Base-by-base conservation (phyloP, 2,797 vertebrate genomes). In the Amblyopsis hoosieri region DNA sequence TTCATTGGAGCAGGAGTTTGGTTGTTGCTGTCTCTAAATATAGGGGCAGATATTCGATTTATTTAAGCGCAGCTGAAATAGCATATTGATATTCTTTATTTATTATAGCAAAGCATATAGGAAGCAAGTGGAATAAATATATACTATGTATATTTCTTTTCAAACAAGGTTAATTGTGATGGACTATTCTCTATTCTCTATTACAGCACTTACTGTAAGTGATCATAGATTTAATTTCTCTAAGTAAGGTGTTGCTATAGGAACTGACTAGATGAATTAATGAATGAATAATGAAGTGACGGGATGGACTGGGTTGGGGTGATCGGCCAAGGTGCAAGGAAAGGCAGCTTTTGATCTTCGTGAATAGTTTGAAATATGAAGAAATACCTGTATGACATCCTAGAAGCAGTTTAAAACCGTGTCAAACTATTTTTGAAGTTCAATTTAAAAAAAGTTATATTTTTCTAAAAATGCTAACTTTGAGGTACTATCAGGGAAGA, bases 211-310 rank as follows among this genome's bases (percentile, higher is more conserved):
- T 65, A 45, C 46, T 19, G 8, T 49, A 66, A 74, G 59, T 72
- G 64, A 50, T 51, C 75, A 60, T 53, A 59, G 69, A 72, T 79
- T 66, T 55, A 49, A 48, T 58, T 48, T 57, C 56, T 61, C 15
- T 65, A 57, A 70, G 56, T 56, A 45, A 66, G 72, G 60, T 67
- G 76, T 62, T 62, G 54, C 69, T 60, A 58, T 60, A 54, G 23
- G 50, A 73, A 64, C 54, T 66, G 17, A 63, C 67, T 53, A 2
- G n/a, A 45, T 51, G 58, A 71, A 79, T 56, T 56, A 72, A 76
- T 83, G 54, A 81, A 82, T 80, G 78, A 79, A 79, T 82, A 75
- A 85, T 76, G 71, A 87, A 64, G 83, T 76, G 71, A 87, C 62
- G 67, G 56, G 48, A 45, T 74, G 73, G 64, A 69, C 60, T 61